phyloP scores from a whole-genome alignment of 1,140 invertebrate genomes.

The Pseudomyrmex flavicornis region DNA sequence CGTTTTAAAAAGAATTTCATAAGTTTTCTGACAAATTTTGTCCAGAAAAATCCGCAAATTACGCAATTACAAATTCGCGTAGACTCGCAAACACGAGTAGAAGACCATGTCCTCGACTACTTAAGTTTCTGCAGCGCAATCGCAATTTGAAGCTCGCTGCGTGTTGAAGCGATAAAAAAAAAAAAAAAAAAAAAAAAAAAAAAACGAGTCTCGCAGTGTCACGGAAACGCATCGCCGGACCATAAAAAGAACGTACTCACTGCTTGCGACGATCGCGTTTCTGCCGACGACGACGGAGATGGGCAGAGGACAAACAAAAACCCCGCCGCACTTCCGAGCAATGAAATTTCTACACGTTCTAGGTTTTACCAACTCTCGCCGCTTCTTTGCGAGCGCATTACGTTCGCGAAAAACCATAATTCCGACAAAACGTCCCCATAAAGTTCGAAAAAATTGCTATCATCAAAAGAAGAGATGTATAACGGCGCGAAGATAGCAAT shows the following conservation, averaged over 20 bases:
- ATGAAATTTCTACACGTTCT: slow-evolving; percentile 37
- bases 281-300: slow-evolving; percentile 14
- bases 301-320: slow-evolving; percentile 18
- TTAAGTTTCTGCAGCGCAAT: slow-evolving; percentile 55
- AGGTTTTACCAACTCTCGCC: too few species aligned
- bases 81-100: neutral
- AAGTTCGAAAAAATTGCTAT: too few species aligned
- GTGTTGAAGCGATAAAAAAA: slow-evolving; percentile 51
- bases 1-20: too few species aligned
- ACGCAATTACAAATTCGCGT: neutral
- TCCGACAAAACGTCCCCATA: too few species aligned
- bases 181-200: neutral
- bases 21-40: too few species aligned
- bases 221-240: slow-evolving; percentile 41
- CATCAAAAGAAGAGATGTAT: neutral
- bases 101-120: slow-evolving; percentile 17
- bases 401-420: too few species aligned
- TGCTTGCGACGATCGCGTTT: slow-evolving; percentile 29
- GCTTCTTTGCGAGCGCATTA: too few species aligned
- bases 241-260: slow-evolving; percentile 40
- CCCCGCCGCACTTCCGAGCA: slow-evolving; percentile 25
- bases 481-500: neutral
- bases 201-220: slow-evolving; percentile 52
- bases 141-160: slow-evolving; percentile 32
- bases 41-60: neutral